phyloP scores from a whole-genome alignment of 2,888 invertebrate genomes.

The Hoplodrina ambigua region DNA sequence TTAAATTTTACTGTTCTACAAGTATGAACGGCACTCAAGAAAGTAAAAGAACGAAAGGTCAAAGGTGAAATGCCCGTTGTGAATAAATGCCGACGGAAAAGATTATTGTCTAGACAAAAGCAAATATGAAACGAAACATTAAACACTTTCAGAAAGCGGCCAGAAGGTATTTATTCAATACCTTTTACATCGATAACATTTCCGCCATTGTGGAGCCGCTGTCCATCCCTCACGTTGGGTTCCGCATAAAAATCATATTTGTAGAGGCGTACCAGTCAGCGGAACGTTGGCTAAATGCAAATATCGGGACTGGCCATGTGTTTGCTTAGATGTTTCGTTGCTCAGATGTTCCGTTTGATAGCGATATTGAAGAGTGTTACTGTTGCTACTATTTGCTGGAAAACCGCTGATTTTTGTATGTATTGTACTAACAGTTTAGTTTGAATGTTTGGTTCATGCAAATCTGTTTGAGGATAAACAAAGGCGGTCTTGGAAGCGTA shows the following conservation, averaged over 20 bases:
- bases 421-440: constrained; percentile 49
- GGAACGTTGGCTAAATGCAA: constrained; percentile 64
- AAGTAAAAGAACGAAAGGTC: not conserved
- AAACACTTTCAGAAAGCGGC: constrained; percentile 2
- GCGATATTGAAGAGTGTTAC: constrained; percentile 47
- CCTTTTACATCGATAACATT: constrained; percentile 41
- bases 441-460: constrained; percentile 49
- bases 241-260: constrained; percentile 69
- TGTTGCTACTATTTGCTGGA: constrained; percentile 50
- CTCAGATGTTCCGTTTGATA: constrained; percentile 59
- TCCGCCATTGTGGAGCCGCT: constrained; percentile 49
- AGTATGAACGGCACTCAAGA: not conserved
- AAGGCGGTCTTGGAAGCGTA: constrained; percentile 27
- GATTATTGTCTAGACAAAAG: not conserved
- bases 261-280: constrained; percentile 62
- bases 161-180: constrained; percentile 24
- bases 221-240: constrained; percentile 53
- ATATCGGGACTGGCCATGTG: constrained; percentile 57
- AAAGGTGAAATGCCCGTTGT: not conserved
- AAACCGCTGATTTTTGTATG: constrained; percentile 63
- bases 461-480: constrained; percentile 54
- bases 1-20: not conserved
- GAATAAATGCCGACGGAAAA: not conserved
- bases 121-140: constrained; percentile 19
- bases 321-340: constrained; percentile 58